phyloP scores from a whole-genome alignment of 2,797 vertebrate species.

The Ibycter americanus region DNA sequence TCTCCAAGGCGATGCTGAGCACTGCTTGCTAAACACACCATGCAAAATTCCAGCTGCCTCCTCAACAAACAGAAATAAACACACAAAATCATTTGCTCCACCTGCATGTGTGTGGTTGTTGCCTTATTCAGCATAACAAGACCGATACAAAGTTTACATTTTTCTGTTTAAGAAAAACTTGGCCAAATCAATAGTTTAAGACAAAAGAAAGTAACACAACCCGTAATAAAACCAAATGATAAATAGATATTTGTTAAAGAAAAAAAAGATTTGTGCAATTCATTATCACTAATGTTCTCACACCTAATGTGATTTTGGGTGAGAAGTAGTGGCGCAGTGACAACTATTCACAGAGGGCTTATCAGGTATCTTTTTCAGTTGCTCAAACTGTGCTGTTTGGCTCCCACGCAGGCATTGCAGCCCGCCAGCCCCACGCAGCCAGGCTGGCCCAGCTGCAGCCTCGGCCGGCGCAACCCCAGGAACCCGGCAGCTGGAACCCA shows the following conservation, averaged over 20 bases:
- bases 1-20: neutral
- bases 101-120: neutral
- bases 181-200: neutral
- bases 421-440: neutral
- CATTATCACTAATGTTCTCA: neutral
- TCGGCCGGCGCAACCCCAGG: neutral
- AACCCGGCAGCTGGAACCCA: neutral
- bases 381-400: neutral
- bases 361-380: neutral
- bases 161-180: neutral
- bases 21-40: neutral
- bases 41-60: neutral
- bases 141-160: neutral
- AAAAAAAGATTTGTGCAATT: neutral
- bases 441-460: neutral
- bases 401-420: fast-evolving
- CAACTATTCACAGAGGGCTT: neutral
- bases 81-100: neutral
- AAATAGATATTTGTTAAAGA: neutral
- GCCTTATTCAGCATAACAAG: neutral
- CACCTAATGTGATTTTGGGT: neutral
- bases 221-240: neutral
- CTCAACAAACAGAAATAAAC: neutral
- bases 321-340: neutral
- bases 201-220: neutral